These are phyloP conservation scores for Vespertilio murinus DNA, from an alignment of 2,797 vertebrate species.

Conservation along the genomic window DNA sequence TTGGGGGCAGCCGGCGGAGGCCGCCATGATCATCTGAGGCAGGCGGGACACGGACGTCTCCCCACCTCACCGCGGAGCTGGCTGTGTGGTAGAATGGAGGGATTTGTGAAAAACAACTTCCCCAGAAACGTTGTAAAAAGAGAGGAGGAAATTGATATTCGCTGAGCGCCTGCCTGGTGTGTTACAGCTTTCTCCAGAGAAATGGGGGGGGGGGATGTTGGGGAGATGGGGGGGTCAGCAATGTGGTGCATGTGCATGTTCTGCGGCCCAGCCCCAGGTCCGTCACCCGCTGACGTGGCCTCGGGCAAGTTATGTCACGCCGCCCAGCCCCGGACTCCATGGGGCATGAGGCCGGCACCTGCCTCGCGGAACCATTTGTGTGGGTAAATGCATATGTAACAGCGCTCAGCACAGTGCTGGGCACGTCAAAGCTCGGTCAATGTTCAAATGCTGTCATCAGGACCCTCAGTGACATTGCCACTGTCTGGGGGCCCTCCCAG, in stretches of 20 bases:
- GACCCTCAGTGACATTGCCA: background rate
- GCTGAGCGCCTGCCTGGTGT: rapidly evolving
- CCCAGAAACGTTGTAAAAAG: background rate
- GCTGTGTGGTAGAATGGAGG: background rate
- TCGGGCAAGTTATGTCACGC: background rate
- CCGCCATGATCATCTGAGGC: background rate
- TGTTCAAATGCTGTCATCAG: rapidly evolving
- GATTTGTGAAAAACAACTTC: background rate
- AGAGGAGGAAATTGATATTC: background rate
- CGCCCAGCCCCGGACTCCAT: background rate
- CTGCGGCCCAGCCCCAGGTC: background rate
- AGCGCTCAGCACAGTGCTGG: background rate
- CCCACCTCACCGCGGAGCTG: background rate
- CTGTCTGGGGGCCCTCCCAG: background rate
- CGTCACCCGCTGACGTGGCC: rapidly evolving
- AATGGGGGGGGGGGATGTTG: too few relatives aligned
- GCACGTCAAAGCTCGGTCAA: background rate
- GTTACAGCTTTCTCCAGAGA: background rate
- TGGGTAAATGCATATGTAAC: background rate
- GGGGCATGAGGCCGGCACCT: background rate
- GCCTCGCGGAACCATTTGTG: background rate
- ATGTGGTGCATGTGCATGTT: too few relatives aligned
- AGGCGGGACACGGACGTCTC: background rate
- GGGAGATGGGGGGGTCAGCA: too few relatives aligned
- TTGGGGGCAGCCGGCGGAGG: background rate